Conservation (phyloP, 2,888 invertebrate species). For the Nemotelus nigrinus region DNA sequence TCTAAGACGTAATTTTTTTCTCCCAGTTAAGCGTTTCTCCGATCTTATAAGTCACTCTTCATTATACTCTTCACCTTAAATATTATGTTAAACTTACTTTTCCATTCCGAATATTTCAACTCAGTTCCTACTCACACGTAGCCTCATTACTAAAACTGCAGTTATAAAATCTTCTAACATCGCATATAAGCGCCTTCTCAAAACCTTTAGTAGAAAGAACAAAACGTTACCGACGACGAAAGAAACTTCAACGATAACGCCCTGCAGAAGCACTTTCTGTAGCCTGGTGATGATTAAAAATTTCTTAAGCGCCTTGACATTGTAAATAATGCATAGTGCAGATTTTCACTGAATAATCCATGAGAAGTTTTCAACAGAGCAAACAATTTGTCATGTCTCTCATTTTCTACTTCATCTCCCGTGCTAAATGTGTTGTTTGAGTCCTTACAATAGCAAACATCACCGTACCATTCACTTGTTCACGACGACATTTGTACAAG, state of each 20-base stretch:
- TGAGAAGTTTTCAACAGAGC: constrained; percentile 41
- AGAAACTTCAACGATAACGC: neutral
- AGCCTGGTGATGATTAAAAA: constrained; percentile 36
- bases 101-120: too few relatives aligned
- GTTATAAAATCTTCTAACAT: neutral
- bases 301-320: constrained; percentile 33
- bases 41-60: too few relatives aligned
- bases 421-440: constrained; percentile 15
- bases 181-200: neutral
- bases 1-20: too few relatives aligned
- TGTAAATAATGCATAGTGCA: constrained; percentile 37
- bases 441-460: neutral
- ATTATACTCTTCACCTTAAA: too few relatives aligned
- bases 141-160: neutral
- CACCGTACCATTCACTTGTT: too few relatives aligned
- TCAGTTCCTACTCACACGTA: neutral
- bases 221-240: neutral
- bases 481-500: too few relatives aligned
- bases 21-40: too few relatives aligned
- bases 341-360: constrained; percentile 40
- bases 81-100: too few relatives aligned
- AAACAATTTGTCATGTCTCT: constrained; percentile 43
- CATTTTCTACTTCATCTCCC: constrained; percentile 41
- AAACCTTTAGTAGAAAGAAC: neutral
- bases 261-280: neutral